These are phyloP conservation scores for Pontoporia blainvillei DNA, from an alignment of 2,113 vertebrate genomes.

Conservation along the genomic window DNA sequence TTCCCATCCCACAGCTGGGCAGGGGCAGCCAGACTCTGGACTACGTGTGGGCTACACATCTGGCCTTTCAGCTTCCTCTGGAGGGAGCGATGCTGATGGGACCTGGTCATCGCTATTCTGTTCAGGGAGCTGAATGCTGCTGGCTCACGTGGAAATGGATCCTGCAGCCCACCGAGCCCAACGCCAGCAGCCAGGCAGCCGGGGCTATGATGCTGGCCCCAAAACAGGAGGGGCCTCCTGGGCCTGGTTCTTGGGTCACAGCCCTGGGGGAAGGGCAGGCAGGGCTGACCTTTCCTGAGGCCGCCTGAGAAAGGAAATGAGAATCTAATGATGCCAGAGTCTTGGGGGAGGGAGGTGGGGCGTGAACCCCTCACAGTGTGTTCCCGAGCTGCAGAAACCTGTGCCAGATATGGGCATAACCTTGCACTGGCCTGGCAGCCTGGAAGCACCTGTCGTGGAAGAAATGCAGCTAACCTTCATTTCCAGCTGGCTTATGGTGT, in stretches of 20 bases:
- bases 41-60: background rate
- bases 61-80: background rate
- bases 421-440: too few relatives aligned
- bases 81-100: background rate
- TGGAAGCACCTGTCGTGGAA: background rate
- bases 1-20: background rate
- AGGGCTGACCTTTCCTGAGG: background rate
- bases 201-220: background rate
- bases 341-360: too few relatives aligned
- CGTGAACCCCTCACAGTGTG: background rate
- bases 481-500: background rate
- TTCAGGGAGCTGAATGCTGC: background rate
- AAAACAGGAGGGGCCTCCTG: background rate
- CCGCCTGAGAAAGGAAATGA: background rate
- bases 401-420: background rate
- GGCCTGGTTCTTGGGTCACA: background rate
- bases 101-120: background rate
- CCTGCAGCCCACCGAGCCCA: background rate
- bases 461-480: background rate
- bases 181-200: background rate
- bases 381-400: background rate
- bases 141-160: background rate
- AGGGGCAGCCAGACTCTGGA: background rate
- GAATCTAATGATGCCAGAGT: background rate
- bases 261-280: background rate